phyloP scores from a whole-genome alignment of 2,888 invertebrate genomes.

The Strigamia maritima region DNA sequence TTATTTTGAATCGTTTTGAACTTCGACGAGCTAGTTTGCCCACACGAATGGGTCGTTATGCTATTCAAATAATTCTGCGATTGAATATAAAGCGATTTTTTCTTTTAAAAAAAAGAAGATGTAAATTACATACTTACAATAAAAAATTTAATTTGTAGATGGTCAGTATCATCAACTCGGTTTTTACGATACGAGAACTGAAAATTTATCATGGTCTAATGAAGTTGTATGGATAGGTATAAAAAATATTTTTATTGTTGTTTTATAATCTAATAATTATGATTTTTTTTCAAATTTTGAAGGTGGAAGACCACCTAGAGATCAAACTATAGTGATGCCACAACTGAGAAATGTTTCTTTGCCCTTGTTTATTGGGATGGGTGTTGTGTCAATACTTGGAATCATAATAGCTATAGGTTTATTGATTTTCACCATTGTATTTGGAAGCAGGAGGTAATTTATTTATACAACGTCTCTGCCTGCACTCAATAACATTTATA shows the following conservation, averaged over 20 bases:
- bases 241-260: too few species aligned
- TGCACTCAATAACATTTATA: too few species aligned
- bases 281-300: slow-evolving; percentile 44
- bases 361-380: slow-evolving; percentile 89
- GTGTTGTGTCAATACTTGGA: slow-evolving; percentile 82
- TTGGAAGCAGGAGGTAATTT: slow-evolving; percentile 81
- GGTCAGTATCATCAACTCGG: slow-evolving; percentile 92
- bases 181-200: slow-evolving; percentile 91
- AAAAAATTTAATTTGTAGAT: slow-evolving; percentile 55
- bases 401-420: slow-evolving; percentile 79
- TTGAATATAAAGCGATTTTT: too few species aligned
- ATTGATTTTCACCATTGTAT: slow-evolving; percentile 87
- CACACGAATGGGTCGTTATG: too few species aligned
- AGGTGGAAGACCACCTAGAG: slow-evolving; percentile 89
- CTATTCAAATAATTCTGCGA: too few species aligned
- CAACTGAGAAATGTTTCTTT: slow-evolving; percentile 76
- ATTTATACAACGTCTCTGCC: too few species aligned
- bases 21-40: too few species aligned
- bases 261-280: too few species aligned
- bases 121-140: too few species aligned
- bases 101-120: too few species aligned
- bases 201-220: slow-evolving; percentile 91
- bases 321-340: slow-evolving; percentile 83
- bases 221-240: slow-evolving; percentile 87
- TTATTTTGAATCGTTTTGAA: too few species aligned